Base-by-base conservation (phyloP, 2,113 vertebrate species). In the Cololabis saira region DNA sequence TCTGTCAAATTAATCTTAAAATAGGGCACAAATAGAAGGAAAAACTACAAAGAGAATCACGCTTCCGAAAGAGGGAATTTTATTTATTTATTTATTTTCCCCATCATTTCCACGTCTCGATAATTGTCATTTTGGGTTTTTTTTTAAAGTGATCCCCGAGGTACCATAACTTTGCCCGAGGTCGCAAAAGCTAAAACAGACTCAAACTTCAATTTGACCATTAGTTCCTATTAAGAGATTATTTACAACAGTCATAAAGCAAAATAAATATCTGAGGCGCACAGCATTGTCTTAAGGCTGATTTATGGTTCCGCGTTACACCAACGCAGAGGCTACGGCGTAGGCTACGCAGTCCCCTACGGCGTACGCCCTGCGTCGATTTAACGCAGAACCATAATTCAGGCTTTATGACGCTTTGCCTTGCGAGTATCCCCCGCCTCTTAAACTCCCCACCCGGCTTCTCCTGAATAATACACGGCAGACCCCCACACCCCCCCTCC, bases 271-370 rank as follows among this genome's bases (percentile, higher is more conserved):
- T 81, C 18, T 62, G 61, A 88, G 76, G 84, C 67, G 74, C 59
- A 53, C 67, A 68, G 73, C 71, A 89, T 89, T 89, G 87, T 86
- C 80, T 89, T n/a, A n/a, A n/a, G n/a, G n/a, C n/a, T n/a, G n/a
- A n/a, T n/a, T n/a, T n/a, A n/a, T n/a, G n/a, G n/a, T n/a, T n/a
- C n/a, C n/a, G n/a, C n/a, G n/a, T n/a, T n/a, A n/a, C n/a, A n/a
- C n/a, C n/a, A n/a, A n/a, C n/a, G n/a, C n/a, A n/a, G n/a, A n/a
- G n/a, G n/a, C n/a, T n/a, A n/a, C n/a, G n/a, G n/a, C n/a, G n/a
- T n/a, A n/a, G n/a, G n/a, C n/a, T n/a, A n/a, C n/a, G n/a, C n/a
- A n/a, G n/a, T n/a, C n/a, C n/a, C n/a, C n/a, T n/a, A n/a, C n/a
- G n/a, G n/a, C n/a, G n/a, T n/a, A n/a, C n/a, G n/a, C n/a, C n/a